Evolutionary conservation across 2,797 vertebrate genomes (phyloP).

Genomic region (Lagorchestes hirsutus): DNA sequence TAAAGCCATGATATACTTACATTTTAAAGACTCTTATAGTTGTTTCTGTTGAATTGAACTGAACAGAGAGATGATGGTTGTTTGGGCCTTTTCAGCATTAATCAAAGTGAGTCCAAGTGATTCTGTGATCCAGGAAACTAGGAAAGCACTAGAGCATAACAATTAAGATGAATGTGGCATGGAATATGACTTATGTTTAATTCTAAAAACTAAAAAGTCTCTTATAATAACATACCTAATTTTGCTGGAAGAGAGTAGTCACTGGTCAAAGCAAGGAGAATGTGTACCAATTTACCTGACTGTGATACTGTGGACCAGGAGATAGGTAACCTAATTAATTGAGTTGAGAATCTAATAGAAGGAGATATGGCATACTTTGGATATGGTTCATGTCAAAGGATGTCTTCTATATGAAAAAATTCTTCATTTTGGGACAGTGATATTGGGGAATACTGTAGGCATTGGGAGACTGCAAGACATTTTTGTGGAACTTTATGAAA

Average conservation of each 20-base stretch:
- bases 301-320: neutral
- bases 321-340: neutral
- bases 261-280: neutral
- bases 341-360: neutral
- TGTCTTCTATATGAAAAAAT: neutral
- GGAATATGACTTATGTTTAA: neutral
- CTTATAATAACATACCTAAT: neutral
- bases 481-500: conserved; percentile 5
- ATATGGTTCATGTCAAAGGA: neutral
- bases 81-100: neutral
- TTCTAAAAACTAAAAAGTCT: neutral
- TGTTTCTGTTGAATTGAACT: neutral
- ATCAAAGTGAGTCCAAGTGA: neutral
- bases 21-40: neutral
- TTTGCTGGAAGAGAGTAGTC: neutral
- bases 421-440: neutral
- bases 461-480: neutral
- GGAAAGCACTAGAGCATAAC: neutral
- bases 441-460: neutral
- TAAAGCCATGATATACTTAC: neutral
- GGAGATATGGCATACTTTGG: neutral
- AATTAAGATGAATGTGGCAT: neutral
- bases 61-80: neutral
- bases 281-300: neutral
- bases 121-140: neutral